Conservation (phyloP, 2,888 invertebrate species). For the Euspilapteryx auroguttella region DNA sequence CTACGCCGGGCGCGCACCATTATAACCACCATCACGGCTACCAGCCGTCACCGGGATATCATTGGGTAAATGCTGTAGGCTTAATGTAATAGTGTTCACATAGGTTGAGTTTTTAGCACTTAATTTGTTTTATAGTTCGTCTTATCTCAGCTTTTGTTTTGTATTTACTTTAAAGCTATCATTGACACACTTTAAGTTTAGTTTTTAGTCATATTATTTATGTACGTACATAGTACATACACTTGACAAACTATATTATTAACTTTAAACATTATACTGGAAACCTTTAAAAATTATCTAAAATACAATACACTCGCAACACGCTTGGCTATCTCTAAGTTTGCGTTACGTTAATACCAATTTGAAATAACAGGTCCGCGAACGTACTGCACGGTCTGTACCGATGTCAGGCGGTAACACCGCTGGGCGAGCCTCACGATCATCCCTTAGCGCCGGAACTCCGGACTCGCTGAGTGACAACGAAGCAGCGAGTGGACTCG, state of each 20-base stretch:
- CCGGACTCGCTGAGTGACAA: slow-evolving; percentile 89
- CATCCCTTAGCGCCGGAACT: slow-evolving; percentile 82
- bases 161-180: too few species aligned
- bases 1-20: slow-evolving; percentile 66
- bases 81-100: slow-evolving; percentile 26
- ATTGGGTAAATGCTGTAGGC: slow-evolving; percentile 69
- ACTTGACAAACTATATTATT: too few species aligned
- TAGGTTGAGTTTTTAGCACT: slow-evolving; percentile 22
- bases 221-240: too few species aligned
- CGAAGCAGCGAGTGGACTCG: slow-evolving; percentile 75
- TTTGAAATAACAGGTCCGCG: slow-evolving; percentile 91
- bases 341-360: too few species aligned
- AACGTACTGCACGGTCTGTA: slow-evolving; percentile 87
- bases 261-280: too few species aligned
- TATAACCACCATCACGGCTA: slow-evolving; percentile 69
- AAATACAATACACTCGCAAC: too few species aligned
- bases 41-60: slow-evolving; percentile 72
- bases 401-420: slow-evolving; percentile 73
- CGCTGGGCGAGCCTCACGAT: slow-evolving; percentile 69
- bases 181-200: slow-evolving; percentile 3
- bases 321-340: too few species aligned
- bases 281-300: too few species aligned
- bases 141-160: slow-evolving; percentile 14
- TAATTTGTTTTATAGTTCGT: slow-evolving; percentile 12
- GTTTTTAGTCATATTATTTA: slow-evolving; percentile 5